Percentiles rank a stretch among this genome's conserved stretches.
Evolutionary conservation across 2,113 vertebrate genomes (phyloP).

Genomic region (pig (Sus scrofa)): DNA sequence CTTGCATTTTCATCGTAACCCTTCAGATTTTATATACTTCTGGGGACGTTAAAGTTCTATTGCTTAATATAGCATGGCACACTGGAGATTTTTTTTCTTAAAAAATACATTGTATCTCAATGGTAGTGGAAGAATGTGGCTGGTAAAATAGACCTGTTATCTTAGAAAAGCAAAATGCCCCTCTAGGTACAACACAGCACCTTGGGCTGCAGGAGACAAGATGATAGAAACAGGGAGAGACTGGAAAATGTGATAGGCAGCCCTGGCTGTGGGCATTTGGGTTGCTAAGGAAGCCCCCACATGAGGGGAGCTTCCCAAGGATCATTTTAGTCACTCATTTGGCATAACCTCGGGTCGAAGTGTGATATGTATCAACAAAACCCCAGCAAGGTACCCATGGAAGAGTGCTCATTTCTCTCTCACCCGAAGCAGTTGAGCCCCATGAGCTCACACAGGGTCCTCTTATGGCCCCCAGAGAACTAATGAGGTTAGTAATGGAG

Average conservation of each 20-base stretch:
- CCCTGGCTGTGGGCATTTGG: conserved; percentile 63
- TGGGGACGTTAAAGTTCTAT: background rate
- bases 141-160: conserved; percentile 45
- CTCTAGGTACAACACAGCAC: conserved; percentile 61
- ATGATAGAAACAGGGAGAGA: conserved; percentile 54
- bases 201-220: background rate
- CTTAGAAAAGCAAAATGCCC: conserved; percentile 76
- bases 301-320: conserved; percentile 46
- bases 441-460: background rate
- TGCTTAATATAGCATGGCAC: conserved; percentile 35
- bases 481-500: conserved; percentile 58
- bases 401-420: conserved; percentile 64
- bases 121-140: conserved; percentile 16
- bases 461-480: conserved; percentile 60
- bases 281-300: conserved; percentile 72
- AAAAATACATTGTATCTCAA: conserved; percentile 62
- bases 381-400: background rate
- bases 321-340: conserved; percentile 77
- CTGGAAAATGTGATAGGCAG: conserved; percentile 70
- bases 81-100: conserved; percentile 63
- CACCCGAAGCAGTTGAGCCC: background rate
- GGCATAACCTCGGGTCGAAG: conserved; percentile 65
- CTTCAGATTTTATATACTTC: conserved; percentile 55
- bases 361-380: conserved; percentile 67
- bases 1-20: conserved; percentile 18